phyloP scores from a whole-genome alignment of 2,113 vertebrate species.

The Notarius quadriscutis region DNA sequence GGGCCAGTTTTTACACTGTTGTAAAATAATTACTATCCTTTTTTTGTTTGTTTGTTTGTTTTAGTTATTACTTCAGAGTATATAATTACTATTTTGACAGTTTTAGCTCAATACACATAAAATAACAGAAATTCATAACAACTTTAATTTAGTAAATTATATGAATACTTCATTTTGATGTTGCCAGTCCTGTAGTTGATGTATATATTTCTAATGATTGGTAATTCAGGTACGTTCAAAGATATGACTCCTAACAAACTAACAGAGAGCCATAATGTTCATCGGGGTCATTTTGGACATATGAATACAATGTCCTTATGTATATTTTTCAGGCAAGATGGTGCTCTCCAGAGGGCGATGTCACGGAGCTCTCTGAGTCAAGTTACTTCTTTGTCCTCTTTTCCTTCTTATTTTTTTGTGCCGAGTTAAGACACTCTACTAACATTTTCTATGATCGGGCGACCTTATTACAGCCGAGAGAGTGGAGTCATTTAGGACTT shows the following conservation, averaged over 20 bases:
- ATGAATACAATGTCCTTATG: not conserved
- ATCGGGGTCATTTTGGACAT: not conserved
- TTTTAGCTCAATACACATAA: not conserved
- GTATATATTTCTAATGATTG: not conserved
- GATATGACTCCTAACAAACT: not conserved
- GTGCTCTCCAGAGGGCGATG: too few relatives aligned
- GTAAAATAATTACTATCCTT: not conserved
- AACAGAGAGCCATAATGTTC: not conserved
- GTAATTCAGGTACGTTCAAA: not conserved
- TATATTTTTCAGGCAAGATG: too few relatives aligned
- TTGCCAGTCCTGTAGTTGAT: too few relatives aligned
- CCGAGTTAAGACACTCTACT: too few relatives aligned
- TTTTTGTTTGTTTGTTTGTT: too few relatives aligned
- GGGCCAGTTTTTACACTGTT: not conserved
- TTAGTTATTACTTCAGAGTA: too few relatives aligned
- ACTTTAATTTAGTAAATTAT: not conserved
- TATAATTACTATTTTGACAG: not conserved
- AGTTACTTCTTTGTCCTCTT: too few relatives aligned
- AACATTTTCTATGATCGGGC: too few relatives aligned
- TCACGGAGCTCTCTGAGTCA: too few relatives aligned
- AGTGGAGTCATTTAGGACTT: too few relatives aligned
- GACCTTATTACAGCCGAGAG: too few relatives aligned
- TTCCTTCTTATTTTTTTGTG: too few relatives aligned
- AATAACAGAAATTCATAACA: not conserved
- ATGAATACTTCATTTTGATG: not conserved